phyloP scores from a whole-genome alignment of 1,140 invertebrate species.

The Atta colombica region DNA sequence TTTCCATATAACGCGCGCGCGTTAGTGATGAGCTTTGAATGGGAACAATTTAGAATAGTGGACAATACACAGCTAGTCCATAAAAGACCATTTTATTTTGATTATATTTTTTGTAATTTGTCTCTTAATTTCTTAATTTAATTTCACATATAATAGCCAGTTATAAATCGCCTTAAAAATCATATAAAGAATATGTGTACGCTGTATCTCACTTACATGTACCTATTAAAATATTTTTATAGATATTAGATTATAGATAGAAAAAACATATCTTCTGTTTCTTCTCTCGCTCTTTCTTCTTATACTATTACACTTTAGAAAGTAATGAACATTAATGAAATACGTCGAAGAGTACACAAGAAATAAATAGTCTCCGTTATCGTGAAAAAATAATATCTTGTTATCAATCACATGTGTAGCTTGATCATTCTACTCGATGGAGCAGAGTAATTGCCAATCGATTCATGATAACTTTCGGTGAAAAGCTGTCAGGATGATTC shows the following conservation, averaged over 20 bases:
- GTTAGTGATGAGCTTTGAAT: neutral
- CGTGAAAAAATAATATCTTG: constrained; percentile 33
- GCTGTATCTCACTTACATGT: neutral
- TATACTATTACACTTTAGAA: neutral
- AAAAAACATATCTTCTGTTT: neutral
- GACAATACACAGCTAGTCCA: no score
- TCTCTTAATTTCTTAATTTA: neutral
- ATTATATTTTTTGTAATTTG: neutral
- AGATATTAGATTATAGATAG: neutral
- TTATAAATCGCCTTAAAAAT: neutral
- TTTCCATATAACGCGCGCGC: neutral
- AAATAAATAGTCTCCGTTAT: constrained; percentile 19
- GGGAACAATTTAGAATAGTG: neutral
- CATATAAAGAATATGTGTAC: neutral
- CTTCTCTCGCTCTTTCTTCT: neutral
- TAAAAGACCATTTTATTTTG: neutral
- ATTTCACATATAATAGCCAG: neutral
- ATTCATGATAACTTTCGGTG: constrained; percentile 27
- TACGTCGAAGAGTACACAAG: neutral
- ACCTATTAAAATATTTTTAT: neutral
- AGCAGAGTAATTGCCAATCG: constrained; percentile 28
- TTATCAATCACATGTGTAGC: constrained; percentile 29
- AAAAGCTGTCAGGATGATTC: neutral
- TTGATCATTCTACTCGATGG: constrained; percentile 37
- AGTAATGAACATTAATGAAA: constrained; percentile 2